Evolutionary conservation across 2,888 invertebrate species (phyloP).

Genomic region (Melanchra persicariae): DNA sequence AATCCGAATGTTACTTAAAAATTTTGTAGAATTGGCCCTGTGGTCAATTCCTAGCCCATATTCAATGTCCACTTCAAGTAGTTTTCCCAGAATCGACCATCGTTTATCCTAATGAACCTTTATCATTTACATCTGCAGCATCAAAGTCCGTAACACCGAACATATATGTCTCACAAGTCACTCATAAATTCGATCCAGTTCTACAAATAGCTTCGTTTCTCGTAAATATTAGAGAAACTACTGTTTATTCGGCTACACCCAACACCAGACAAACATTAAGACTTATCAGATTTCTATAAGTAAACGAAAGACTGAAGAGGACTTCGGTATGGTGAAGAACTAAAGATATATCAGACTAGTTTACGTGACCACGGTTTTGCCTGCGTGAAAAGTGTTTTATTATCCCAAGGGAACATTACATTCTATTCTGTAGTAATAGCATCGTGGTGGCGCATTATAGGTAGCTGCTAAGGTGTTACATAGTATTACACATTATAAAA

Average conservation of each 20-base stretch:
- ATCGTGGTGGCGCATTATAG: too few relatives aligned
- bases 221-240: constrained; percentile 47
- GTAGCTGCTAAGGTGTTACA: too few relatives aligned
- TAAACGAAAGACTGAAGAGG: constrained; percentile 19
- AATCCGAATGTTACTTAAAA: too few relatives aligned
- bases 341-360: background rate
- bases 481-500: too few relatives aligned
- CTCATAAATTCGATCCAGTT: constrained; percentile 50
- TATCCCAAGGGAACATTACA: too few relatives aligned
- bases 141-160: constrained; percentile 18
- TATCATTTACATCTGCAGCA: background rate
- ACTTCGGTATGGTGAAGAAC: constrained; percentile 18
- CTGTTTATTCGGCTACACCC: constrained; percentile 48
- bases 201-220: constrained; percentile 55
- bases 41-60: too few relatives aligned
- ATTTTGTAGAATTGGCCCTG: too few relatives aligned
- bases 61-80: too few relatives aligned
- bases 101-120: too few relatives aligned
- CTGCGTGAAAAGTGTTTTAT: background rate
- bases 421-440: background rate
- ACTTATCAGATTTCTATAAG: constrained; percentile 51
- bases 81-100: too few relatives aligned
- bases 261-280: constrained; percentile 48
- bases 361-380: background rate
- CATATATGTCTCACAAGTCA: constrained; percentile 16